Evolutionary conservation across 2,888 invertebrate genomes (phyloP), one percentile per base, ranked within the genome.

Genomic region (Cosmia trapezina): DNA sequence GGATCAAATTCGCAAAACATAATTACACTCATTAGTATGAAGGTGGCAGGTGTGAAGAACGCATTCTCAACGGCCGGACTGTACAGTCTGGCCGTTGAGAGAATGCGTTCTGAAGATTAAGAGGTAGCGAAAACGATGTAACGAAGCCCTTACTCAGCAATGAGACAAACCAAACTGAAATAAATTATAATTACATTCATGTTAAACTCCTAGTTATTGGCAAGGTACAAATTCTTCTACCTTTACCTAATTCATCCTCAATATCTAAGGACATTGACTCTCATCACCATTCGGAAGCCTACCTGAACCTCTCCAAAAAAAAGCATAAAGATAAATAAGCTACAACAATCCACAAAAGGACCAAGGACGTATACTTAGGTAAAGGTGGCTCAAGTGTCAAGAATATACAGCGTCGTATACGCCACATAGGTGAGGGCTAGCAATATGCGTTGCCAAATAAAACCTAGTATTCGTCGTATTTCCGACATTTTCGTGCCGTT

Each of bases 381-480:
- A 70, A 64, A 65, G 78, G 82, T 75, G 68, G 47, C 60, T 79
- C 66, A 81, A 81, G 79, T 81, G 54, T 79, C 83, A 83, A 79
- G 83, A 76, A 76, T 76, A 82, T 83, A 82, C 57, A 69, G 73
- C 68, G 61, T 69, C 73, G 70, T 84, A 83, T 74, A 66, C 66
- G 69, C 68, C 77, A 69, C 73, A 69, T 78, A 80, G 79, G 78
- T 80, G 73, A 80, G 70, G 76, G 76, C 82, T 73, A 69, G 87
- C 83, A 86, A 87, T 88, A 87, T 87, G 88, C 85, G 87, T 83
- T 75, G 81, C 85, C 85, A 84, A 88, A 89, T 90, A 90, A 90
- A 90, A 90, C 87, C 86, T 86, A 86, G 88, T 84, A 84, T 80
- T 84, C 75, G 80, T 80, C 86, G 86, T 87, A 75, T 79, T 79